Evolutionary conservation across 2,113 vertebrate species (phyloP), one percentile per base, ranked within the genome.

Genomic region (Gambusia holbrooki): DNA sequence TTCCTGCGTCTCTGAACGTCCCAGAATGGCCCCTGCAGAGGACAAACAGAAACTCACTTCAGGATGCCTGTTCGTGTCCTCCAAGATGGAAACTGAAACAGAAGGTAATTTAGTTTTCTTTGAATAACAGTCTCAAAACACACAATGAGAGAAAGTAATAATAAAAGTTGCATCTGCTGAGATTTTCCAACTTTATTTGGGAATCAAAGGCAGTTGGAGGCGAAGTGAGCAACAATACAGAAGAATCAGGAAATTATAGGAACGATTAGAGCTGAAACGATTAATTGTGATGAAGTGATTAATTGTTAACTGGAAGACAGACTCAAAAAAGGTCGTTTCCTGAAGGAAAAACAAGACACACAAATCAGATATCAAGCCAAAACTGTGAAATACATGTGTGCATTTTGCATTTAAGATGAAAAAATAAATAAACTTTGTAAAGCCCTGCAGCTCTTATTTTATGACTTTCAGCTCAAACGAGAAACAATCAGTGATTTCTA

Each of bases 1-100:
- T 92, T 99, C 95, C 85, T 97, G 96, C 1, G 96, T 98, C 90
- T 99, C 98, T 51, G 97, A 98, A 86, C 97, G 96, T 87, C 97
- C 98, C 80, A 99, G 94, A 87, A 99, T 99, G 89, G 98, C 97
- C 90, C 97, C 97, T 99, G 86, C 33, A 40, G 82, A 72, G 82
- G 73, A 88, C 2, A 25, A 81, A 77, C 27, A 61, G 35, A 29
- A 5, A 17, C 29, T 65, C 13, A 7, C 17, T 58, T 58, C 51
- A 58, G 51, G 8, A 10, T 3, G 5, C 1, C 5, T 58, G 17
- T 54, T 25, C 2, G 4, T 25, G 51, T 7, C 8, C 48, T 51
- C 17, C 14, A 51, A 27, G 69, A 60, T 30, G 32, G 7, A 25
- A 71, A 77, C 81, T 74, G 71, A 71, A 65, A 69, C 62, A 45